Base-by-base conservation (phyloP, 2,888 invertebrate species). In the Cyaniris semiargus region DNA sequence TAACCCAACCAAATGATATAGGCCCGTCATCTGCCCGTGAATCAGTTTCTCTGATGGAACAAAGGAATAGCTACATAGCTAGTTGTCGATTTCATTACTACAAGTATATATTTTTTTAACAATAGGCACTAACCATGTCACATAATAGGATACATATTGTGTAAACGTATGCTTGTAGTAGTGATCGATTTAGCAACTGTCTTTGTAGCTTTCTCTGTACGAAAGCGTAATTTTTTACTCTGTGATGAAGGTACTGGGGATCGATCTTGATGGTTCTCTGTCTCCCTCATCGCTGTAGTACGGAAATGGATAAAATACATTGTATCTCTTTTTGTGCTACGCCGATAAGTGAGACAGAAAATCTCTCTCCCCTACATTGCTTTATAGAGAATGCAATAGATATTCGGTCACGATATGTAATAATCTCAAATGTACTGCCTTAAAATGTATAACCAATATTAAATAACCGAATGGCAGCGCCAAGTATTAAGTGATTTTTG, bases 391-490 rank as follows among this genome's bases (percentile, higher is more conserved):
- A 44, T 72, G 38, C 44, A 38, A 72, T 23, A 72, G 72, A 72
- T n/a, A 44, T 72, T 72, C 21, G 38, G 23, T 13, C 38, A 72
- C 72, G 38, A 72, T 72, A 66, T 27, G 13, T 60, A 21, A 34
- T 72, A 72, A 53, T 74, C 72, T 72, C 53, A 53, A 53, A 53
- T 74, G 53, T 53, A 27, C 48, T 74, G 74, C 44, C 74, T 74
- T 74, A 74, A 74, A 48, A 27, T 53, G 21, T 72, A 21, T 72
- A 72, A 74, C 27, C 74, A 74, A 27, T 7, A 27, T 38, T 71
- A 23, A 48, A 23, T 27, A 53, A 27, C 48, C 7, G 48, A 27
- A 71, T 18, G 21, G 74, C 44, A 13, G 72, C 23, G 72, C 72
- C 72, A 74, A 31, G 53, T 74, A 74, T 44, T 27, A 53, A 74